Evolutionary conservation across 1,140 invertebrate species (phyloP).

Genomic region (Ostrea denselamellosa): DNA sequence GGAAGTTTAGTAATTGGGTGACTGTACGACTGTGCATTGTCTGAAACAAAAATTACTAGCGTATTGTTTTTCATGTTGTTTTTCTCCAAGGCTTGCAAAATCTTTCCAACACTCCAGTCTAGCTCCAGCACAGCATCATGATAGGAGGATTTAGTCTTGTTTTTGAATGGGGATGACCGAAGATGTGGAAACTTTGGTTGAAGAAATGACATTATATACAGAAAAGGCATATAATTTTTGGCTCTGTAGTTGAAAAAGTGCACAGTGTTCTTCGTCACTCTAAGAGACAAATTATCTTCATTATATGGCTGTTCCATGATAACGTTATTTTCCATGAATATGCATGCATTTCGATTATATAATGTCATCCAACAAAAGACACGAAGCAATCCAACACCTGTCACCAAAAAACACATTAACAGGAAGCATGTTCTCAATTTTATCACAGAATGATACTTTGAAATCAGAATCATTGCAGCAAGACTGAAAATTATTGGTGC

Average conservation of each 20-base stretch:
- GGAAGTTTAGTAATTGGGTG: conserved; percentile 41
- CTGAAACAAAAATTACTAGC: conserved; percentile 49
- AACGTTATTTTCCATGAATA: conserved; percentile 48
- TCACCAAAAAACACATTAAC: background rate
- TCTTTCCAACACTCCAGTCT: conserved; percentile 56
- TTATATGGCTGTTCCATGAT: conserved; percentile 48
- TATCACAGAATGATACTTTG: conserved; percentile 42
- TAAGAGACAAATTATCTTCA: conserved; percentile 40
- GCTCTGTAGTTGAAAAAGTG: conserved; percentile 49
- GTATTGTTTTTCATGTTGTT: conserved; percentile 46
- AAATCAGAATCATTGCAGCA: conserved; percentile 37
- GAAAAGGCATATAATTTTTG: conserved; percentile 40
- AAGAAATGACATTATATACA: conserved; percentile 48
- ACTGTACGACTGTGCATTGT: conserved; percentile 47
- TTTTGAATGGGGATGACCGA: conserved; percentile 38
- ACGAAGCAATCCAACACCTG: conserved; percentile 7
- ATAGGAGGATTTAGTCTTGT: conserved; percentile 44
- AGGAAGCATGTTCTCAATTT: conserved; percentile 38
- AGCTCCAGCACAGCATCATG: conserved; percentile 50
- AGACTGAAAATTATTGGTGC: conserved; percentile 35
- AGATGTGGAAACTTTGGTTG: conserved; percentile 51
- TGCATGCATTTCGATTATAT: conserved; percentile 46
- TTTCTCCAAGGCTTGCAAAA: conserved; percentile 45
- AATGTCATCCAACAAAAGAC: conserved; percentile 48
- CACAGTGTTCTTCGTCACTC: conserved; percentile 42